Base-by-base conservation (phyloP, 2,888 invertebrate genomes). In the Oegoconia quadripuncta region DNA sequence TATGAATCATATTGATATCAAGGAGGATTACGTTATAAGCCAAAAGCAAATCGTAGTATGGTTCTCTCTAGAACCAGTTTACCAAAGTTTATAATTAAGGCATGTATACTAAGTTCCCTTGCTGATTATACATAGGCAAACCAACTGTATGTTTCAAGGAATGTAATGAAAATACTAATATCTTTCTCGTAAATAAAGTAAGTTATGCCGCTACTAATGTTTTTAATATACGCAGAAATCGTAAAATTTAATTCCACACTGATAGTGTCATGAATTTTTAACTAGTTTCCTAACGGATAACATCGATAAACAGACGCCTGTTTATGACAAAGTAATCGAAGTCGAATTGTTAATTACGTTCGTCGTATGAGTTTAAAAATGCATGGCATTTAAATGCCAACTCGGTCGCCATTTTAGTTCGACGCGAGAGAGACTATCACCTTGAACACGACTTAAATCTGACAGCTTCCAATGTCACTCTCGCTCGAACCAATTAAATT, bases 301-400 rank as follows among this genome's bases (percentile, higher is more conserved):
- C 50, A 56, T 46, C 63, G 55, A 66, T 67, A 69, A 59, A 67
- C 64, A 65, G 59, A 57, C 64, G 55, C 56, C 63, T 67, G 60
- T 75, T 77, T 79, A 80, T 78, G 79, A 83, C 79, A 78, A 78
- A 79, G 79, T 81, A 76, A 82, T 78, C 77, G 81, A 77, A 76
- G 66, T 73, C 64, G 68, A 75, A 79, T 78, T 76, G 74, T 79
- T 84, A 83, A 86, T 84, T 86, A 74, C 74, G 66, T 75, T 72
- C 74, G 75, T 71, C 68, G 76, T 61, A 74, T 77, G 81, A 78
- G 76, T 84, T 79, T 83, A 84, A 86, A 86, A 87, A 84, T 74
- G 78, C 75, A 80, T 86, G 87, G 84, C 86, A 86, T 87, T 87
- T 87, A 87, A 86, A 87, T 86, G 84, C 78, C 86, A 87, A 71